These are phyloP conservation scores for Lepus townsendii DNA, from an alignment of 2,797 vertebrate genomes.

Conservation along the genomic window DNA sequence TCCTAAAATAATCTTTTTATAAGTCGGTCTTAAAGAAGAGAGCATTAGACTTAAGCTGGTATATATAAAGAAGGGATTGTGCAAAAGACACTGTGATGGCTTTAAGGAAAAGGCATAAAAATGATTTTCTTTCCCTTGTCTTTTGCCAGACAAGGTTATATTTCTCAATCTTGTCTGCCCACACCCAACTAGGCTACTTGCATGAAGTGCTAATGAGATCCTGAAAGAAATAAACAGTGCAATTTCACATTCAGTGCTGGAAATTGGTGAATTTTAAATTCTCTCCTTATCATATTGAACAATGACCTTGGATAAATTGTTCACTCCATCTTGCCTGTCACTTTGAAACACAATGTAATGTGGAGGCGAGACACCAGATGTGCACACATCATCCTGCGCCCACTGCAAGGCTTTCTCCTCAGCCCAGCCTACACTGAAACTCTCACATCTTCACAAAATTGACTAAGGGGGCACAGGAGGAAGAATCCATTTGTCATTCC, in stretches of 20 bases:
- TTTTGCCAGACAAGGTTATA: constrained; percentile 49
- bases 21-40: constrained; percentile 30
- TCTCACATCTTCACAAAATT: not conserved
- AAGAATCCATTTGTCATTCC: not conserved
- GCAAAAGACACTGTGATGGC: not conserved
- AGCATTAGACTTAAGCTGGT: not conserved
- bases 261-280: constrained; percentile 58
- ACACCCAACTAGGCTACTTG: not conserved
- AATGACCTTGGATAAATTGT: constrained; percentile 62
- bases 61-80: not conserved
- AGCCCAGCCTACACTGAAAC: not conserved
- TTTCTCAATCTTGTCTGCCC: constrained; percentile 34
- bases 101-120: not conserved
- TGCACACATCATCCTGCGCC: not conserved
- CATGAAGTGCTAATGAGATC: constrained; percentile 55
- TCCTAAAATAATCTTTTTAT: constrained; percentile 52
- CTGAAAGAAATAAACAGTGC: constrained; percentile 51
- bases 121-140: not conserved
- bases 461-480: not conserved
- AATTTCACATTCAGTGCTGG: constrained; percentile 15
- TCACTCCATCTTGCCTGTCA: constrained; percentile 15
- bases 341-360: not conserved
- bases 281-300: constrained; percentile 33
- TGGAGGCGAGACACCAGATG: not conserved
- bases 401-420: not conserved